Evolutionary conservation across 2,888 invertebrate genomes (phyloP), one percentile per base, ranked within the genome.

Genomic region (Dioctria rufipes): DNA sequence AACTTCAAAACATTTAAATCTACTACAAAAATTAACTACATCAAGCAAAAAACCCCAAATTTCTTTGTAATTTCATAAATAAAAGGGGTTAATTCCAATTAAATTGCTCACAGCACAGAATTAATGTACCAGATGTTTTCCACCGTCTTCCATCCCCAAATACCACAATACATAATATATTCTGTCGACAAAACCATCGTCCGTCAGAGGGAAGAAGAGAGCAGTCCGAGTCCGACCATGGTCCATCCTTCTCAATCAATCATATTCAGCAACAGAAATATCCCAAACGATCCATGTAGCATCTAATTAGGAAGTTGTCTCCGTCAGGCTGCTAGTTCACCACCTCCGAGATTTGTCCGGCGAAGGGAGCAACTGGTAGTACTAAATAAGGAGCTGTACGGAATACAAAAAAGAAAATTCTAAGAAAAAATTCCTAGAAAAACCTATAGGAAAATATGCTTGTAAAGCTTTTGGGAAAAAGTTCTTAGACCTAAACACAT

Each of bases 171-270:
- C 25, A 25, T 25, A 25, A 25, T 25, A 60, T 60, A 42, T 25
- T 37, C 73, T 60, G 37, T 60, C 58, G 25, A 58, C 58, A 9
- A 39, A 60, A 25, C 43, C 40, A 9, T 13, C 13, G 43, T 13
- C 5, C 42, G 43, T 9, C 40, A 11, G 4, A 39, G 13, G 5
- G 42, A 58, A 39, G 54, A n/a, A 51, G 51, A 46, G 8, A 46
- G 51, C 11, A 69, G 51, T 69, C 51, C 60, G 13, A 69, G 51
- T 69, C 51, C 60, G 13, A 60, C 8, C 40, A 13, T 40, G 43
- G 73, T 60, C 73, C 73, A 75, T 75, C 73, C 73, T 75, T 75
- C 73, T 75, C 43, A 75, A 75, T 75, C 73, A 75, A 75, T 75
- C 73, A 75, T 75, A 75, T 75, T 60, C 73, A 75, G 77, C 13